phyloP scores from a whole-genome alignment of 2,797 vertebrate genomes.

The Hypotaenidia okinawae region DNA sequence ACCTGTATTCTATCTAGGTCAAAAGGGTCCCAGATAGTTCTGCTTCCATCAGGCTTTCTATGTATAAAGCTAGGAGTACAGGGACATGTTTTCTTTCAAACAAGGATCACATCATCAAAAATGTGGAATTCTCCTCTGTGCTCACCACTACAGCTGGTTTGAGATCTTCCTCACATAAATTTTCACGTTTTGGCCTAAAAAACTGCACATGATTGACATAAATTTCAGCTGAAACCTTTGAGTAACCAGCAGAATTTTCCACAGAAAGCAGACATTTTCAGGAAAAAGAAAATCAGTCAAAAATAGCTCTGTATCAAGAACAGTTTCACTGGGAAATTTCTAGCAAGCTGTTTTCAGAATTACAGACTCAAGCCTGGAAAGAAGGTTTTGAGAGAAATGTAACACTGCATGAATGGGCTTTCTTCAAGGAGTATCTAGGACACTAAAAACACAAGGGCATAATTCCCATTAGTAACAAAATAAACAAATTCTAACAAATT shows the following conservation, averaged over 20 bases:
- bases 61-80: neutral
- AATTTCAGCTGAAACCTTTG: conserved; percentile 50
- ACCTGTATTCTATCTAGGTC: neutral
- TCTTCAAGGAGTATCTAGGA: neutral
- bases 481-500: neutral
- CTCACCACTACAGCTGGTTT: conserved; percentile 46
- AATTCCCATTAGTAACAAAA: neutral
- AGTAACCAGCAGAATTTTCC: conserved; percentile 43
- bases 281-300: conserved; percentile 8
- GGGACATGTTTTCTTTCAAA: neutral
- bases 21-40: neutral
- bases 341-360: conserved; percentile 40
- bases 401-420: neutral
- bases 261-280: conserved; percentile 22
- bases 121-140: conserved; percentile 19
- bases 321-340: conserved; percentile 51
- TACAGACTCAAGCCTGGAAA: neutral
- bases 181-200: conserved; percentile 36
- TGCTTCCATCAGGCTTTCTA: neutral
- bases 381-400: neutral
- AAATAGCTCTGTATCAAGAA: conserved; percentile 57
- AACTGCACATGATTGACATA: conserved; percentile 42
- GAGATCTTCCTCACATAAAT: conserved; percentile 46
- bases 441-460: neutral
- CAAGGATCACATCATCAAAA: neutral